phyloP scores from a whole-genome alignment of 2,888 invertebrate genomes.

The Thymelicus acteon region DNA sequence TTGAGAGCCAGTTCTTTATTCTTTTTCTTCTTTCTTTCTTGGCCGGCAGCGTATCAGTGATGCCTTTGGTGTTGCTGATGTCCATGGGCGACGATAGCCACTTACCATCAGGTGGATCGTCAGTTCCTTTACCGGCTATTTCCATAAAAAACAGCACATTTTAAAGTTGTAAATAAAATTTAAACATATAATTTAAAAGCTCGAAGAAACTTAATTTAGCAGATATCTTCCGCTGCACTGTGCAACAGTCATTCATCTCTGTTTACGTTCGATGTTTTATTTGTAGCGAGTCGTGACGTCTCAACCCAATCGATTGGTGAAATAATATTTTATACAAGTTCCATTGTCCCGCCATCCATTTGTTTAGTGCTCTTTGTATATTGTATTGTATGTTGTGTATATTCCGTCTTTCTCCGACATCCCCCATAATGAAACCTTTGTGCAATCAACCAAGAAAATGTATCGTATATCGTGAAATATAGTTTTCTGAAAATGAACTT shows the following conservation, averaged over 20 bases:
- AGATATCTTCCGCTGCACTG: too few relatives aligned
- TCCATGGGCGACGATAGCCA: too few relatives aligned
- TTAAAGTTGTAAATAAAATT: too few relatives aligned
- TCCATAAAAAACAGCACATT: too few relatives aligned
- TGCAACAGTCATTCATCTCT: not conserved
- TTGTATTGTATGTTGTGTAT: conserved; percentile 12
- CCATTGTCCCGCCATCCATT: not conserved
- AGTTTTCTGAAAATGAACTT: not conserved
- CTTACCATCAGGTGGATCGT: too few relatives aligned
- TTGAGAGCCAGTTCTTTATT: too few relatives aligned
- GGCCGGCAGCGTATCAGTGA: too few relatives aligned
- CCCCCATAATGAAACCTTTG: conserved; percentile 28
- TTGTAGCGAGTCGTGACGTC: conserved; percentile 4
- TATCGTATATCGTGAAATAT: conserved; percentile 15
- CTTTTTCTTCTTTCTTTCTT: too few relatives aligned
- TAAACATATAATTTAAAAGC: too few relatives aligned
- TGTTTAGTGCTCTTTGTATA: conserved; percentile 17
- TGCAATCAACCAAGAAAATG: conserved; percentile 22
- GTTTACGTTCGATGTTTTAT: conserved; percentile 16
- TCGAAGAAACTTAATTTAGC: too few relatives aligned
- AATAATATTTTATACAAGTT: conserved; percentile 25
- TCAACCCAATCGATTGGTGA: conserved; percentile 15
- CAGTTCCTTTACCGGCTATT: too few relatives aligned
- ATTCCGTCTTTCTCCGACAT: conserved; percentile 9
- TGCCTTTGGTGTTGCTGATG: too few relatives aligned